phyloP scores from a whole-genome alignment of 2,797 vertebrate species.

The Neoniphon sammara region DNA sequence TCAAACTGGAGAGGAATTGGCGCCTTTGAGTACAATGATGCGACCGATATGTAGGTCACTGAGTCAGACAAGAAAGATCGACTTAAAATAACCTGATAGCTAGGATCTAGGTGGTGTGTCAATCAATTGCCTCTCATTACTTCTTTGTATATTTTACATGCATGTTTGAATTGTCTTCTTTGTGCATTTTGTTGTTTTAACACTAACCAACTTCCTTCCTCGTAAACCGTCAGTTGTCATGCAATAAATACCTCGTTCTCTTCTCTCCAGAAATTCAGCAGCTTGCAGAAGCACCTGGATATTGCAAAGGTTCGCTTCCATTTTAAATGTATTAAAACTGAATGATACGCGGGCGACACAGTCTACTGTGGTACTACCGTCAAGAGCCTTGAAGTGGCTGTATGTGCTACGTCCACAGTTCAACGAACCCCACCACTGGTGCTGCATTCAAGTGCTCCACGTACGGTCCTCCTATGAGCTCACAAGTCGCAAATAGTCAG shows the following conservation, averaged over 20 bases:
- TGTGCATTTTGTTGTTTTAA: conserved; percentile 60
- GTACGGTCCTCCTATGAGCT: conserved; percentile 6
- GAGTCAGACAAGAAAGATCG: conserved; percentile 70
- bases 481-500: no score
- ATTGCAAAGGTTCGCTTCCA: conserved; percentile 89
- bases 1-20: conserved; percentile 84
- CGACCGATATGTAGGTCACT: conserved; percentile 82
- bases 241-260: conserved; percentile 84
- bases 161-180: background rate
- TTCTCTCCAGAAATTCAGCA: conserved; percentile 92
- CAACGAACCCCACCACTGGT: conserved; percentile 10
- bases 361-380: conserved; percentile 11
- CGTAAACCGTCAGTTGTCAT: conserved; percentile 50
- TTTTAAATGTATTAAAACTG: conserved; percentile 55
- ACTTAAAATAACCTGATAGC: background rate
- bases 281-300: conserved; percentile 95
- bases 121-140: fast-evolving
- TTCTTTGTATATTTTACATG: background rate
- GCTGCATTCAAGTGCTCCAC: conserved; percentile 42
- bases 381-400: conserved; percentile 33
- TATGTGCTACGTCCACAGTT: conserved; percentile 64
- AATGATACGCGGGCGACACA: conserved; percentile 35
- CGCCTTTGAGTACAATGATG: conserved; percentile 86
- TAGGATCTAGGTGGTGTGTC: background rate
- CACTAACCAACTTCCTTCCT: conserved; percentile 66